Evolutionary conservation across 2,797 vertebrate genomes (phyloP).

Genomic region (Tokudaia tokunoshimensis): DNA sequence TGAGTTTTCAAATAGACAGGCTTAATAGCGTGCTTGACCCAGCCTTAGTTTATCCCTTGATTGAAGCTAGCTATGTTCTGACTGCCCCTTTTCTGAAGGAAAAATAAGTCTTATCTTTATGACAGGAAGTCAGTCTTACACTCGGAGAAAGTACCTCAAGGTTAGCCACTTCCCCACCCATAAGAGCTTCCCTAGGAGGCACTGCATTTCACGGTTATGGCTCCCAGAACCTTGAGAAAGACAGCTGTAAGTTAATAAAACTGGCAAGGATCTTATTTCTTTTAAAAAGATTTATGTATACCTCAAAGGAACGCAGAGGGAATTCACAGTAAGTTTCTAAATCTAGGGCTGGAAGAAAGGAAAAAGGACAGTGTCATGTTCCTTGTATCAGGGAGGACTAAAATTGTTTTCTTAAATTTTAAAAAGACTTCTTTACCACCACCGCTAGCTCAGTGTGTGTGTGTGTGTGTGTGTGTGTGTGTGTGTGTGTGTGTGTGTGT

Average conservation of each 20-base stretch:
- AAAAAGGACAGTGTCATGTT: neutral
- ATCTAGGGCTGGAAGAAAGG: neutral
- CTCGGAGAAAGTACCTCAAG: neutral
- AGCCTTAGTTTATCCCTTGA: neutral
- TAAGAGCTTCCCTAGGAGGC: neutral
- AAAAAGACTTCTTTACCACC: neutral
- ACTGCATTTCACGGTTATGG: neutral
- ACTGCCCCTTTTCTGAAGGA: neutral
- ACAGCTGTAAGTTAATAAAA: slow-evolving; percentile 14
- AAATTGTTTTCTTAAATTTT: neutral
- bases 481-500: neutral
- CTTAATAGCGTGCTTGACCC: neutral
- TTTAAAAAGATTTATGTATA: slow-evolving; percentile 32
- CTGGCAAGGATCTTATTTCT: slow-evolving; percentile 35
- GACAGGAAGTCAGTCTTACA: neutral
- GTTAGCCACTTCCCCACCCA: neutral
- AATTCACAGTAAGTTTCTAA: slow-evolving; percentile 52
- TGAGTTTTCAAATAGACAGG: neutral
- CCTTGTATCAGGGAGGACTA: neutral
- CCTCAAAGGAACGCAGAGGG: neutral
- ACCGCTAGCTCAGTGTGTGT: neutral
- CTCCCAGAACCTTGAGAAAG: slow-evolving; percentile 35
- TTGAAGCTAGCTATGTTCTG: neutral
- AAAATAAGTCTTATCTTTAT: neutral
- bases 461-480: neutral